Conservation (phyloP, 2,113 vertebrate genomes). For the Micromys minutus region DNA sequence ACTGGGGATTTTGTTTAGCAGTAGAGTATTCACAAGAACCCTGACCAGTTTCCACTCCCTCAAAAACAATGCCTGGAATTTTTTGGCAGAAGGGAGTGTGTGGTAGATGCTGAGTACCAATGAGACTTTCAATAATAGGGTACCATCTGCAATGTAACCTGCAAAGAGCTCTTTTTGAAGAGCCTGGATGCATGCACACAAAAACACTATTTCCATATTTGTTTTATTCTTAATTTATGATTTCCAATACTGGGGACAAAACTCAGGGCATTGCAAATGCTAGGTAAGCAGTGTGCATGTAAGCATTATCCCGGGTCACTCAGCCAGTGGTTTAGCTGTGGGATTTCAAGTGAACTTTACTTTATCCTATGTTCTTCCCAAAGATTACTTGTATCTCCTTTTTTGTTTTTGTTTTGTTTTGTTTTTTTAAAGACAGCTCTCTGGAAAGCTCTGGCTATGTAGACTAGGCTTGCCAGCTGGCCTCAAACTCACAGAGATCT, state of each 20-base stretch:
- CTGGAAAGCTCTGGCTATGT: neutral
- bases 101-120: neutral
- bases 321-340: neutral
- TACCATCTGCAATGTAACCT: neutral
- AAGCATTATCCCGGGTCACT: neutral
- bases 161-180: neutral
- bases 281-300: too few relatives aligned
- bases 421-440: neutral
- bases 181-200: neutral
- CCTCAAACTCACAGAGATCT: neutral
- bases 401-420: too few relatives aligned
- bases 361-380: neutral
- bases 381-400: neutral
- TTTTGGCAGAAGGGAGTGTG: neutral
- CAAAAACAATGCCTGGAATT: neutral
- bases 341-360: neutral
- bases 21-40: neutral
- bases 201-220: neutral
- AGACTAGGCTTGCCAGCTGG: neutral
- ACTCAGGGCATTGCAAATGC: neutral
- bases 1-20: neutral
- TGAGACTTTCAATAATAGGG: neutral
- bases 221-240: neutral
- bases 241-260: neutral
- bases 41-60: neutral